Evolutionary conservation across 2,797 vertebrate genomes (phyloP), one percentile per base, ranked within the genome.

Genomic region (Enteromius treurensis): DNA sequence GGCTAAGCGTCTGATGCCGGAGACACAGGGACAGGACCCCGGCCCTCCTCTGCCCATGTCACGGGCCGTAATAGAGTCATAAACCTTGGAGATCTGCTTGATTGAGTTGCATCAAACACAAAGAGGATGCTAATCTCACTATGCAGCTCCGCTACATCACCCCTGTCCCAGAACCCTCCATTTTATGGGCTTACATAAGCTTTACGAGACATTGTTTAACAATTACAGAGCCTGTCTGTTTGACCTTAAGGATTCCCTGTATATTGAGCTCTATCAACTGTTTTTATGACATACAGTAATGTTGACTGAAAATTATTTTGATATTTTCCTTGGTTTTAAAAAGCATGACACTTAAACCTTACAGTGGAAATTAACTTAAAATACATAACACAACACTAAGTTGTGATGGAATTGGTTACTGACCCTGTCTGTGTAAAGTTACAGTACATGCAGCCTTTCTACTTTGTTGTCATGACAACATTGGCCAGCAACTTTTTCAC

Each of bases 141-240:
- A 82, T 87, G 23, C 82, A 89, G 58, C 62, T 76, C 47, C 13
- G 17, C 2, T 29, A 62, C 0, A 4, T 49, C 53, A 45, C 19
- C 21, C 23, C 87, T 58, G 77, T 83, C 73, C 84, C 77, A 75
- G 73, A 75, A 87, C 34, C 73, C 84, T 83, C 80, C 81, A 86
- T 80, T 89, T 64, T 58, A 77, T 65, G 80, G 75, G 69, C 70
- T 90, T 91, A 87, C 88, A 89, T 90, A 79, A 90, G 85, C 90
- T 88, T 90, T 91, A 92, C 75, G 87, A 90, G 89, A 88, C 71
- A 89, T 85, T 88, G 84, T 89, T 88, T 86, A 91, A 88, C 79
- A 83, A 85, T 91, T 91, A 89, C 74, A 1, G 88, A 86, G 70
- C 81, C 90, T 91, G 88, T 88, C 86, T 87, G 40, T 86, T 85